Conservation (phyloP, 2,888 invertebrate genomes). For the Polymixis lichenea region DNA sequence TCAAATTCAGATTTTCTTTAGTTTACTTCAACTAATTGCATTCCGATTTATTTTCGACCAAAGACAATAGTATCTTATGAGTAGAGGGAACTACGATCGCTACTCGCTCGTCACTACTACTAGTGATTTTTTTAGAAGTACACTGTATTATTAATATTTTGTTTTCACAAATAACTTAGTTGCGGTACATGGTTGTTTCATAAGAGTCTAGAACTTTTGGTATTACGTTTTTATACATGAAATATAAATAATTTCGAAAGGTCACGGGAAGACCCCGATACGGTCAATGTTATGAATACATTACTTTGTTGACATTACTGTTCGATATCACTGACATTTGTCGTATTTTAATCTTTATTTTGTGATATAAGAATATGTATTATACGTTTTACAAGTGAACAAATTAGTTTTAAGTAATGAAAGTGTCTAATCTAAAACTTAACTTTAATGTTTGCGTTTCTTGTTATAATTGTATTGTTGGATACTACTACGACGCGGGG, state of each 20-base stretch:
- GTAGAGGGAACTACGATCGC: not conserved
- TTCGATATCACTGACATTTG: slow-evolving; percentile 8
- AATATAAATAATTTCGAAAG: slow-evolving; percentile 2
- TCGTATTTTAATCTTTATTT: not conserved
- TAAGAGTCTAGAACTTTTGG: not conserved
- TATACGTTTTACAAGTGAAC: not conserved
- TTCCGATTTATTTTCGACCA: not conserved
- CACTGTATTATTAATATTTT: too few species aligned
- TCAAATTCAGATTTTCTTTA: not conserved
- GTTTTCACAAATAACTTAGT: not conserved
- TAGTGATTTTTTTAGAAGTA: too few species aligned
- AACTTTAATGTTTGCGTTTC: slow-evolving; percentile 2
- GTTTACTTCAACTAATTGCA: too few species aligned
- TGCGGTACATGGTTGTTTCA: not conserved
- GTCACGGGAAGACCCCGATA: slow-evolving; percentile 24
- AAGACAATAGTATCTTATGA: not conserved
- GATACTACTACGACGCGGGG: too few species aligned
- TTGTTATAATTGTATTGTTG: not conserved
- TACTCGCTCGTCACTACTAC: too few species aligned
- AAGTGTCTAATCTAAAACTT: not conserved
- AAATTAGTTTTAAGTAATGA: not conserved
- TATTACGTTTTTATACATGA: not conserved
- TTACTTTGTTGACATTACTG: slow-evolving; percentile 7
- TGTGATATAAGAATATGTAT: not conserved
- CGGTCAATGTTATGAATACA: slow-evolving; percentile 1